phyloP scores from a whole-genome alignment of 1,140 invertebrate species.

The Schlechtendalia chinensis region DNA sequence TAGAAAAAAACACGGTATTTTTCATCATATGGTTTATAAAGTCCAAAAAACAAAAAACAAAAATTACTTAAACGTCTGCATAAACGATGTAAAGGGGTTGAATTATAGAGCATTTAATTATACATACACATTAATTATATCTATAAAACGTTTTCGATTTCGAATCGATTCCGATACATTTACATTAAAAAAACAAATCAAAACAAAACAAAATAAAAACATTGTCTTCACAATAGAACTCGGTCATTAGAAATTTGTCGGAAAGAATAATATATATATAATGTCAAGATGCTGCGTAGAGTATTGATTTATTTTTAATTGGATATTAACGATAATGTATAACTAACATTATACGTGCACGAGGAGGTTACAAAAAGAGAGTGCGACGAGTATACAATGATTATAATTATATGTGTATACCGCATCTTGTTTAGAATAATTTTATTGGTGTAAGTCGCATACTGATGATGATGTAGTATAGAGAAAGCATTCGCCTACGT shows the following conservation, averaged over 20 bases:
- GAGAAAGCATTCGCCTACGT: background rate
- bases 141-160: background rate
- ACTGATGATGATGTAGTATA: no score
- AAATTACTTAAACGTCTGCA: no score
- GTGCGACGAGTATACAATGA: background rate
- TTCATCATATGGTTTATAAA: no score
- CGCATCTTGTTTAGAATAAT: background rate
- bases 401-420: constrained; percentile 2
- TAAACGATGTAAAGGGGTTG: no score
- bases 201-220: background rate
- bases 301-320: constrained; percentile 12
- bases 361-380: background rate
- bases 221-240: constrained; percentile 14
- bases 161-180: background rate
- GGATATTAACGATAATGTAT: background rate
- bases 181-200: no score
- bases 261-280: no score
- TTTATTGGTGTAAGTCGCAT: background rate
- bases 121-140: no score
- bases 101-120: no score
- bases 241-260: constrained; percentile 11
- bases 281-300: background rate
- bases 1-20: no score
- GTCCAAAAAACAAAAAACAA: no score
- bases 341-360: background rate